These are phyloP conservation scores for Limnephilus rhombicus DNA, from an alignment of 2,888 invertebrate genomes.

Conservation along the genomic window DNA sequence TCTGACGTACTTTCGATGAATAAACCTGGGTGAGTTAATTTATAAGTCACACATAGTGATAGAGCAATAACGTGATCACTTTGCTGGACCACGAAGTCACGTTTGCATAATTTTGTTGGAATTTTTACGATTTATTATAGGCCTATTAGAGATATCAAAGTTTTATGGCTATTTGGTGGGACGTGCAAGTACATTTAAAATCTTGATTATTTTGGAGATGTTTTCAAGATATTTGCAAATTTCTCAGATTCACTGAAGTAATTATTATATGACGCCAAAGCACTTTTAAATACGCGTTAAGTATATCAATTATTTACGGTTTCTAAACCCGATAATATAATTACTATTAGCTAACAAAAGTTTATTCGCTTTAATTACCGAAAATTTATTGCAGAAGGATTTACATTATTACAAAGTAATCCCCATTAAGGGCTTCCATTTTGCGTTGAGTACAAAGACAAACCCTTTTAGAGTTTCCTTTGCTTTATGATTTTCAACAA, in stretches of 20 bases:
- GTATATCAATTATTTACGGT: neutral
- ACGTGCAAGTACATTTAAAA: neutral
- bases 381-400: neutral
- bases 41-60: neutral
- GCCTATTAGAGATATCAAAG: neutral
- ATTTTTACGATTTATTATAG: neutral
- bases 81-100: neutral
- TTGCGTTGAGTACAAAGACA: neutral
- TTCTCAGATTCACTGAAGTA: neutral
- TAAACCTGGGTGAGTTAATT: neutral
- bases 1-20: neutral
- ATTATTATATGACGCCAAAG: neutral
- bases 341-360: neutral
- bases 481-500: neutral
- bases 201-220: neutral
- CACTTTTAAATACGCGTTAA: neutral
- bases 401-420: neutral
- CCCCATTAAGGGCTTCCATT: neutral
- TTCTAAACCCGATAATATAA: neutral
- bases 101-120: neutral
- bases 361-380: neutral
- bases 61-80: too few species aligned
- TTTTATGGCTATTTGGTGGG: neutral
- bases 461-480: neutral
- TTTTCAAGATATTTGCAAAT: neutral